Base-by-base conservation (phyloP, 2,888 invertebrate genomes). In the Endotricha flammealis region DNA sequence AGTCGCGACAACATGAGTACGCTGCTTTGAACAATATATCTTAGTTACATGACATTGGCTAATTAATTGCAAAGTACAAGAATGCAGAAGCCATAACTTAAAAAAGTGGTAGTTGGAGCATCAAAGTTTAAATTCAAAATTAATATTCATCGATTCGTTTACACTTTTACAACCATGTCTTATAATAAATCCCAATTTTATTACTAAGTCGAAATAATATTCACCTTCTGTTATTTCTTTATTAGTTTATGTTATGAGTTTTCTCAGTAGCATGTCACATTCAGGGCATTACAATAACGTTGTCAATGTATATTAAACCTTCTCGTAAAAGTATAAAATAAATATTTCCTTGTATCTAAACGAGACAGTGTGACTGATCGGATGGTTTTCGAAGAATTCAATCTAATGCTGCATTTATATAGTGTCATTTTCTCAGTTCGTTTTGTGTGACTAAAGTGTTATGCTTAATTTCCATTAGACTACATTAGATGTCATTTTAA, bases 171-270 rank as follows among this genome's bases (percentile, higher is more conserved):
- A n/a, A n/a, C n/a, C n/a, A n/a, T n/a, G n/a, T n/a, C n/a, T n/a
- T n/a, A n/a, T n/a, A n/a, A n/a, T n/a, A n/a, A n/a, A n/a, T n/a
- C n/a, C n/a, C 28, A 28, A 28, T 28, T 28, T 28, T 28, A 28
- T 28, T 28, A 9, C 28, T 28, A 28, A 28, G 9, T 14, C 4
- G 28, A 28, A 13, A 28, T 28, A 28, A 12, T 28, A n/a, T n/a
- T n/a, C 13, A 28, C 12, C 13, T 24, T 28, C 28, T 28, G 28
- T 28, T 14, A 28, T 30, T 30, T 30, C 30, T 30, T 30, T 30
- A 17, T 30, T 20, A 30, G 17, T 10, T 30, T 16, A n/a, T 7
- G 30, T 17, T 30, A 30, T 20, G 17, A 12, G 30, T 13, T 28
- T 28, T 28, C 14, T 28, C 28, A 13, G 28, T 28, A 28, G 28